phyloP scores from a whole-genome alignment of 1,140 invertebrate genomes.

The Meloidogyne hapla region DNA sequence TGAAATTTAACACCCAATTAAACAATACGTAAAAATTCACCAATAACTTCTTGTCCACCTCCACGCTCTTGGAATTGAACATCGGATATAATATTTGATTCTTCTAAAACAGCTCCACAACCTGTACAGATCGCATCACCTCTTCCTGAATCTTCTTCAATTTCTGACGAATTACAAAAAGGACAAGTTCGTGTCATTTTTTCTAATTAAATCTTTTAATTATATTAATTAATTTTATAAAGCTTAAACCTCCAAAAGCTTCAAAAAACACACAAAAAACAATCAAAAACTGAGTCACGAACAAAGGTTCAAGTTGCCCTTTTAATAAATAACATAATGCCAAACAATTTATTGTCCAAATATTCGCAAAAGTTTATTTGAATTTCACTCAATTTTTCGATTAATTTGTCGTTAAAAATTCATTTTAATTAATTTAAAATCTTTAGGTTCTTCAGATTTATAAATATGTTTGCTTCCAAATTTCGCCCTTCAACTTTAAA shows the following conservation, averaged over 20 bases:
- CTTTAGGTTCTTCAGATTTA: not conserved
- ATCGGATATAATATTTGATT: constrained; percentile 91
- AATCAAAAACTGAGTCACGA: not conserved
- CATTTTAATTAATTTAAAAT: not conserved
- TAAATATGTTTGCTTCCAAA: not conserved
- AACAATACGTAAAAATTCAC: constrained; percentile 66
- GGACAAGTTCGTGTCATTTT: constrained; percentile 56
- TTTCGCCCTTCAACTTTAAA: not conserved
- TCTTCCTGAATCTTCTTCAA: constrained; percentile 65
- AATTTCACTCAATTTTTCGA: too few relatives aligned
- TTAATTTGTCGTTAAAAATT: too few relatives aligned
- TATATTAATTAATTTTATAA: not conserved
- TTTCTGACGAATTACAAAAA: constrained; percentile 58
- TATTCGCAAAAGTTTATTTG: not conserved
- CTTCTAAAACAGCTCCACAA: constrained; percentile 91
- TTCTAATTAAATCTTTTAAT: not conserved
- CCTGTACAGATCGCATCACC: constrained; percentile 92
- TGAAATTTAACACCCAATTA: not conserved
- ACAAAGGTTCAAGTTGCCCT: not conserved
- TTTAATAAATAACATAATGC: not conserved
- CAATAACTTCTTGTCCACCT: constrained; percentile 81
- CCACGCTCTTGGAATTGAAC: constrained; percentile 89
- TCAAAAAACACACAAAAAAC: not conserved
- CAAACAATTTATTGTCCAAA: not conserved
- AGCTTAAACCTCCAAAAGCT: not conserved